Evolutionary conservation across 2,113 vertebrate genomes (phyloP), one percentile per base, ranked within the genome.

Genomic region (Cyprinodon tularosa): DNA sequence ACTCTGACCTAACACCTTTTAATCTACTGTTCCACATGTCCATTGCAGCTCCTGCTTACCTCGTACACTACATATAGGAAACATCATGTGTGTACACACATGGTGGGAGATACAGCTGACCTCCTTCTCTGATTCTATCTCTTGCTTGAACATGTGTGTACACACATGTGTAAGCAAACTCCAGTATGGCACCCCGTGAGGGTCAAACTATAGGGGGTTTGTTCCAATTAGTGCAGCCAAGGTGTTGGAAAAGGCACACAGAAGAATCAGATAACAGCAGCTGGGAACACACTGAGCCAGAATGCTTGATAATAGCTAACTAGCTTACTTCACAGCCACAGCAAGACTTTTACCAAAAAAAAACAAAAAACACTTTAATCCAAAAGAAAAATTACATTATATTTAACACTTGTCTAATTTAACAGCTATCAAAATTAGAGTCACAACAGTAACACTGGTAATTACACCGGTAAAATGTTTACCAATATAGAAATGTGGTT

Each of bases 141-240:
- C 47, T 59, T 37, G 39, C 60, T 42, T 61, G 50, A 38, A 39
- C 40, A 66, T 48, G 50, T 65, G 44, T 44, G 69, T 37, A 71
- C 44, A 62, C 29, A 45, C 61, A 72, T 53, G 68, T 37, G 50
- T 62, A 63, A 13, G 20, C 72, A 65, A 66, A 77, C 71, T 67
- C 10, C 62, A 69, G 61, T 61, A 77, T 10, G 13, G 68, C 79
- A 71, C 71, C 83, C 87, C 84, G 75, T 74, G 84, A 84, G 81
- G 79, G 77, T 86, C 68, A 81, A 85, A 81, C 90, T 76, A 71
- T 61, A 22, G 86, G 88, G 82, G 85, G 78, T 88, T 82, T 82
- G 87, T 90, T 74, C 87, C 87, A 90, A 90, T 89, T 91, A 91
- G 82, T 85, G 68, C 79, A 77, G 84, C 88, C 83, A 89, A 81